Conservation (phyloP, 2,888 invertebrate genomes). For the Calephelis perditalis region DNA sequence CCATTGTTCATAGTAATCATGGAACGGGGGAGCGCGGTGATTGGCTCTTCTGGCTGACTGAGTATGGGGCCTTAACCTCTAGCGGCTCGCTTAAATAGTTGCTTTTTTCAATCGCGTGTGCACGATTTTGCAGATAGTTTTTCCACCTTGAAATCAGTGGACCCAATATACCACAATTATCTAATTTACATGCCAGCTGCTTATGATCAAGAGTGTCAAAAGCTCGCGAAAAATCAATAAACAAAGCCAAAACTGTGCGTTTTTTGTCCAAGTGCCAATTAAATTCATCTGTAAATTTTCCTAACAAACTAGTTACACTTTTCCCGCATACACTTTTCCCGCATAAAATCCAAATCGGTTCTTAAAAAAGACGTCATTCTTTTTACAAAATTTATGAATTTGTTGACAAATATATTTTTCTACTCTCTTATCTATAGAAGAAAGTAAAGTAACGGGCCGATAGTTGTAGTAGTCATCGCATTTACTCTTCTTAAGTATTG, state of each 20-base stretch:
- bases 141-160: background rate
- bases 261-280: too few species aligned
- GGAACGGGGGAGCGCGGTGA: too few species aligned
- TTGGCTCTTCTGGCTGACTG: too few species aligned
- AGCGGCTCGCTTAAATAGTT: background rate
- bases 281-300: too few species aligned
- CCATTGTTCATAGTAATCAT: too few species aligned
- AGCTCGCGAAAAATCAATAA: too few species aligned
- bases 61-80: too few species aligned
- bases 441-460: slow-evolving; percentile 19
- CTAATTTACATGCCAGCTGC: background rate
- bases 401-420: slow-evolving; percentile 22
- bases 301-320: too few species aligned
- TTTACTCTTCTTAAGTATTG: slow-evolving; percentile 5
- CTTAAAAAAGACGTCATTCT: slow-evolving; percentile 10
- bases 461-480: background rate
- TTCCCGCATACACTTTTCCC: too few species aligned
- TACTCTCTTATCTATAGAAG: slow-evolving; percentile 21
- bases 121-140: background rate
- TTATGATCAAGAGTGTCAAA: background rate
- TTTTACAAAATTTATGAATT: slow-evolving; percentile 20
- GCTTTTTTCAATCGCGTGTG: background rate
- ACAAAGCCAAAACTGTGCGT: too few species aligned
- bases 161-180: background rate
- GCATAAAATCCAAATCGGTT: too few species aligned